Evolutionary conservation across 2,888 invertebrate genomes (phyloP).

Genomic region (Drosophila diplacantha): DNA sequence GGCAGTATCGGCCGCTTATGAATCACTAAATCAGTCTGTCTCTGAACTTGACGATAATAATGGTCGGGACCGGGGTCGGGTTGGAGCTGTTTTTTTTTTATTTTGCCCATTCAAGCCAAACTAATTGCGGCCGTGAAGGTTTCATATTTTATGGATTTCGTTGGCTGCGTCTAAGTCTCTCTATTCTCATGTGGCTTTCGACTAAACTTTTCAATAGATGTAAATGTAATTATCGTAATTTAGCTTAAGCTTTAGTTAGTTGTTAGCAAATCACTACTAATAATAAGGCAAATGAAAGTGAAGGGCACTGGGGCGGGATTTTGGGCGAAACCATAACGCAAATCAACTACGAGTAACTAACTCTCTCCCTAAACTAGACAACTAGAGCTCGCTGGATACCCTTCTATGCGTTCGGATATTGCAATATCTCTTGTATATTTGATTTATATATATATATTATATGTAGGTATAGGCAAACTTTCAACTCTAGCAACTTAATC

Average conservation of each 20-base stretch:
- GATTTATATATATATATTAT: constrained; percentile 50
- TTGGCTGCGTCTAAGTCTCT: constrained; percentile 40
- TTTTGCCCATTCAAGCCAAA: constrained; percentile 55
- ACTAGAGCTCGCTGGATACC: constrained; percentile 27
- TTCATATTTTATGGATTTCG: constrained; percentile 12
- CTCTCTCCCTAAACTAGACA: constrained; percentile 41
- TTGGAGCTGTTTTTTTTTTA: constrained; percentile 1
- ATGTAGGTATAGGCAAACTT: constrained; percentile 45
- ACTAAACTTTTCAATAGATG: constrained; percentile 36
- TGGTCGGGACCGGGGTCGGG: constrained; percentile 12
- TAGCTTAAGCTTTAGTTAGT: constrained; percentile 54
- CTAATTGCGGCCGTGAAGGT: constrained; percentile 53
- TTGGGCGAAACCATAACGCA: constrained; percentile 48
- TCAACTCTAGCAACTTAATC: constrained; percentile 65
- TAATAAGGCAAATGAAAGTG: constrained; percentile 75
- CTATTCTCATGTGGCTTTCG: constrained; percentile 40
- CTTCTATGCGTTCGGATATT: constrained; percentile 4
- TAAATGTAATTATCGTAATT: constrained; percentile 57
- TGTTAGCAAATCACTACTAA: constrained; percentile 58
- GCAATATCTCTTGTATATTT: constrained; percentile 50
- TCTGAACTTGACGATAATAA: constrained; percentile 35
- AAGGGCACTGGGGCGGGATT: constrained; percentile 73
- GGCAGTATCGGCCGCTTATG: constrained; percentile 30
- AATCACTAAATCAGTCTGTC: constrained; percentile 59
- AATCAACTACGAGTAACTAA: constrained; percentile 42